These are phyloP conservation scores for Intellagama lesueurii DNA, from an alignment of 2,797 vertebrate species.

Conservation along the genomic window DNA sequence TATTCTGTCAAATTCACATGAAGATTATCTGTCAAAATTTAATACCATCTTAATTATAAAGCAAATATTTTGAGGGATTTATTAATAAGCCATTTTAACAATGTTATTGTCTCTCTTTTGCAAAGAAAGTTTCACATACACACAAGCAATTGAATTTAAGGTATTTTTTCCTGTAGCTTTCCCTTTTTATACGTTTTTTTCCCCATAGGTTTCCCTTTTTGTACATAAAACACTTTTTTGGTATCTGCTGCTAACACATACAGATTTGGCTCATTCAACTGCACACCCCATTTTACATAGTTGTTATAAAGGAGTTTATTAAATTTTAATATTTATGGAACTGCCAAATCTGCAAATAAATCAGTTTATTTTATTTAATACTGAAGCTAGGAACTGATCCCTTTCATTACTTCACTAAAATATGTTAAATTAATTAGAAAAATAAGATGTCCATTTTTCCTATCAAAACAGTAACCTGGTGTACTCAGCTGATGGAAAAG, in stretches of 20 bases:
- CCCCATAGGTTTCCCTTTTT: neutral
- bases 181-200: neutral
- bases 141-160: conserved; percentile 10
- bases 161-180: conserved; percentile 27
- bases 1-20: neutral
- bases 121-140: neutral
- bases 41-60: neutral
- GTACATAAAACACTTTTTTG: neutral
- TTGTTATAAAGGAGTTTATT: neutral
- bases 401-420: neutral
- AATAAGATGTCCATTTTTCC: neutral
- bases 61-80: conserved; percentile 17
- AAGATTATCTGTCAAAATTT: neutral
- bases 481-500: conserved; percentile 49
- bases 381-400: neutral
- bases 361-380: neutral
- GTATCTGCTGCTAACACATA: neutral
- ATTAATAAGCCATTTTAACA: neutral
- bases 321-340: no score
- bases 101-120: neutral
- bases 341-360: no score
- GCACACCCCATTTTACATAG: neutral
- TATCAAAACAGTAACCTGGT: conserved; percentile 62
- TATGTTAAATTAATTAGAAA: neutral
- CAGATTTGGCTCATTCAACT: neutral